phyloP scores from a whole-genome alignment of 2,888 invertebrate genomes.

The Siphonodentalium dalli region DNA sequence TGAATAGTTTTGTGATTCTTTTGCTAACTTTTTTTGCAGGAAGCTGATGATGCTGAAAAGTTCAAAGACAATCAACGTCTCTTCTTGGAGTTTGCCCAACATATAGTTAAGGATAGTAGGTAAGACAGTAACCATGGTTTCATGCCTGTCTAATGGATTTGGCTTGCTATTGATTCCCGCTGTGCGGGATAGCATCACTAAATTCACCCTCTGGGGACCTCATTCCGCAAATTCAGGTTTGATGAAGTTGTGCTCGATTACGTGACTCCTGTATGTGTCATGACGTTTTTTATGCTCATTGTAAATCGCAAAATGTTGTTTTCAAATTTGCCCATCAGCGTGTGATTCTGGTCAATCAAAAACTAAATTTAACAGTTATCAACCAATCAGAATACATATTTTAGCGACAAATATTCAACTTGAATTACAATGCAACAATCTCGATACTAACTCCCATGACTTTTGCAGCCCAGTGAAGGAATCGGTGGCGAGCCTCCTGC shows the following conservation, averaged over 20 bases:
- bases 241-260: neutral
- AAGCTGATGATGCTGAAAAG: constrained; percentile 48
- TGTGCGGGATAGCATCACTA: too few relatives aligned
- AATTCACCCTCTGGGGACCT: too few relatives aligned
- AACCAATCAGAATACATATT: neutral
- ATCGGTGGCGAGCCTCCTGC: too few relatives aligned
- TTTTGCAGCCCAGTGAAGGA: constrained; percentile 70
- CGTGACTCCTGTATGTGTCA: too few relatives aligned
- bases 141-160: neutral
- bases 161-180: neutral
- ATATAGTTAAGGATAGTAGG: constrained; percentile 76
- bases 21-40: constrained; percentile 18
- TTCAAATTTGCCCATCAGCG: neutral
- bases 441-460: too few relatives aligned
- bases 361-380: too few relatives aligned
- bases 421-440: too few relatives aligned
- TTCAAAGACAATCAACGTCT: constrained; percentile 76
- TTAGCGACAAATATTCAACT: too few relatives aligned
- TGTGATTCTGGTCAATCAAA: neutral
- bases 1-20: too few relatives aligned
- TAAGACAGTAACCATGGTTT: constrained; percentile 32
- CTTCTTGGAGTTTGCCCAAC: constrained; percentile 75
- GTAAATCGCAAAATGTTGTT: neutral
- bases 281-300: neutral
- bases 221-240: neutral